These are phyloP conservation scores for Acrobasis consociella DNA, from an alignment of 2,888 invertebrate genomes.

Conservation along the genomic window DNA sequence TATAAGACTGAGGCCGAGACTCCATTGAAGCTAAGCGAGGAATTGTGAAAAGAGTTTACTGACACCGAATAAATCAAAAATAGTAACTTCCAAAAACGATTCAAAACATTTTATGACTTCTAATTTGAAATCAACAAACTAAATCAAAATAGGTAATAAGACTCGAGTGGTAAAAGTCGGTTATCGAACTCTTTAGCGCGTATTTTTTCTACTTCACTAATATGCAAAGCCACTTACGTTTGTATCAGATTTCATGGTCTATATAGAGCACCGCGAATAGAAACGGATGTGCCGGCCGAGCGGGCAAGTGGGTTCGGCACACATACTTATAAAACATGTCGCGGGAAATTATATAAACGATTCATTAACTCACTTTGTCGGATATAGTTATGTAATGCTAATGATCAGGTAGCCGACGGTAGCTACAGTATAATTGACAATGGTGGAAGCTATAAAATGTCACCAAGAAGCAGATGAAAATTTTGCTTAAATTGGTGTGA, in stretches of 20 bases:
- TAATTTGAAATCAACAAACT: no score
- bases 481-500: no score
- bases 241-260: slow-evolving; percentile 51
- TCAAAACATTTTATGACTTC: no score
- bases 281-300: slow-evolving; percentile 46
- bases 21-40: no score
- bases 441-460: no score
- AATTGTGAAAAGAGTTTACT: no score
- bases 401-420: neutral
- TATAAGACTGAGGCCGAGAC: no score
- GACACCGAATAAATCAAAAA: no score
- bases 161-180: neutral
- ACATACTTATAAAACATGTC: neutral
- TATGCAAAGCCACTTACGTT: neutral
- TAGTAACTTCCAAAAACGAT: no score
- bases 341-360: slow-evolving; percentile 11
- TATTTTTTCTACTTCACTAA: neutral
- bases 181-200: neutral
- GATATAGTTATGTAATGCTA: neutral
- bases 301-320: slow-evolving; percentile 19
- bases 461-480: no score
- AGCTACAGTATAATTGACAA: neutral
- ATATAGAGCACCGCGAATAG: slow-evolving; percentile 39
- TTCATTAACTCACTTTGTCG: neutral
- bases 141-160: no score